Percentiles rank a stretch among this genome's conserved stretches.
Conservation (phyloP, 2,888 invertebrate genomes). For the Octodonta nipae region DNA sequence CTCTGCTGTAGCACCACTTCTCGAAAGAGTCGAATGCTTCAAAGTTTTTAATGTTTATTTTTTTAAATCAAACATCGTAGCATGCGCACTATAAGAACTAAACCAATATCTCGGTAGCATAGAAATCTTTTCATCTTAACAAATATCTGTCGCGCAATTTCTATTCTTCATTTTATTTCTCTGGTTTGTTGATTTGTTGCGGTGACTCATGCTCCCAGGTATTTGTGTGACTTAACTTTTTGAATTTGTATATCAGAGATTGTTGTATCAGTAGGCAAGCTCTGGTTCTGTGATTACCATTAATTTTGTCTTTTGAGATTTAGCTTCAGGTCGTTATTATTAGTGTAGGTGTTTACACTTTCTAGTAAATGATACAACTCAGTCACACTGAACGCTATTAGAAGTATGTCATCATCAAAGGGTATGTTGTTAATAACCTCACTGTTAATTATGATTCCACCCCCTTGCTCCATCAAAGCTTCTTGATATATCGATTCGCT, state of each 20-base stretch:
- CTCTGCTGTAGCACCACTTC: background rate
- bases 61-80: background rate
- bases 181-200: background rate
- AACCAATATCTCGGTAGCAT: conserved; percentile 1
- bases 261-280: no score
- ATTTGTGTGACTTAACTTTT: conserved; percentile 1
- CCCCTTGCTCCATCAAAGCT: background rate
- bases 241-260: no score
- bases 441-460: background rate
- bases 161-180: background rate
- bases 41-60: background rate
- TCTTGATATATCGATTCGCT: background rate
- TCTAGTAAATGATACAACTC: background rate
- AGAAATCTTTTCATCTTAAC: background rate
- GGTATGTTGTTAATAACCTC: background rate
- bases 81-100: background rate
- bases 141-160: conserved; percentile 1
- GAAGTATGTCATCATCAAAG: background rate
- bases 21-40: background rate
- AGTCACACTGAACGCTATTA: background rate
- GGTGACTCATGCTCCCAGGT: background rate
- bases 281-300: no score
- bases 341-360: background rate
- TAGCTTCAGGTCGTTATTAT: conserved; percentile 1
- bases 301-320: background rate